A percentile compares a stretch with the other conserved stretches of the same genome.
These are phyloP conservation scores for Orchestia grillus DNA, from an alignment of 1,140 invertebrate species.

Conservation along the genomic window DNA sequence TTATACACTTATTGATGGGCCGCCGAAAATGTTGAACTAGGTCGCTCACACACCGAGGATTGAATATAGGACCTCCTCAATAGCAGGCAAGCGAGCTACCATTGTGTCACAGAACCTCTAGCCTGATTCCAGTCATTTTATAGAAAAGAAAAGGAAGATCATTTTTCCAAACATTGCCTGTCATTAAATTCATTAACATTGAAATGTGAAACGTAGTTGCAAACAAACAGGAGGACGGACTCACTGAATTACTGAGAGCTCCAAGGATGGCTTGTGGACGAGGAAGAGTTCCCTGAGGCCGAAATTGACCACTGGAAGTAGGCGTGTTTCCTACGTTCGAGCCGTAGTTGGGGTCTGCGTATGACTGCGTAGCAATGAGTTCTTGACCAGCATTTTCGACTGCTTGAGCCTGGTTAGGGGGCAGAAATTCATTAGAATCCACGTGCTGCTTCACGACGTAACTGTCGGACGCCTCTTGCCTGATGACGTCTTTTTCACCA, in stretches of 20 bases:
- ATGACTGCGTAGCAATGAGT: not conserved
- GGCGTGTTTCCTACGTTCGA: not conserved
- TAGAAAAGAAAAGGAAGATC: too few relatives aligned
- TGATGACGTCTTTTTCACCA: constrained; percentile 12
- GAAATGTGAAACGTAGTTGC: not conserved
- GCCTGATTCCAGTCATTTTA: too few relatives aligned
- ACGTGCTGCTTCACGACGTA: constrained; percentile 26
- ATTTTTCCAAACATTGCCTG: too few relatives aligned
- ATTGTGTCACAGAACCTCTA: too few relatives aligned
- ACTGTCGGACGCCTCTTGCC: constrained; percentile 16
- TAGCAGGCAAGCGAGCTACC: too few relatives aligned
- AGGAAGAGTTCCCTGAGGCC: not conserved
- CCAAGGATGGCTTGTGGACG: constrained; percentile 47
- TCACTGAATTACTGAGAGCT: not conserved
- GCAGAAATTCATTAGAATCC: not conserved
- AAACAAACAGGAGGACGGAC: not conserved
- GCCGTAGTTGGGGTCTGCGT: not conserved
- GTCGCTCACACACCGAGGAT: too few relatives aligned
- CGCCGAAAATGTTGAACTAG: too few relatives aligned
- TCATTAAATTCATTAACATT: not conserved
- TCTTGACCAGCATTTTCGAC: not conserved
- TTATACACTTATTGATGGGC: too few relatives aligned
- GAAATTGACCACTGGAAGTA: not conserved
- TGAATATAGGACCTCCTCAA: too few relatives aligned
- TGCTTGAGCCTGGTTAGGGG: not conserved